phyloP scores from a whole-genome alignment of 2,797 vertebrate genomes.

The Falco naumanni region DNA sequence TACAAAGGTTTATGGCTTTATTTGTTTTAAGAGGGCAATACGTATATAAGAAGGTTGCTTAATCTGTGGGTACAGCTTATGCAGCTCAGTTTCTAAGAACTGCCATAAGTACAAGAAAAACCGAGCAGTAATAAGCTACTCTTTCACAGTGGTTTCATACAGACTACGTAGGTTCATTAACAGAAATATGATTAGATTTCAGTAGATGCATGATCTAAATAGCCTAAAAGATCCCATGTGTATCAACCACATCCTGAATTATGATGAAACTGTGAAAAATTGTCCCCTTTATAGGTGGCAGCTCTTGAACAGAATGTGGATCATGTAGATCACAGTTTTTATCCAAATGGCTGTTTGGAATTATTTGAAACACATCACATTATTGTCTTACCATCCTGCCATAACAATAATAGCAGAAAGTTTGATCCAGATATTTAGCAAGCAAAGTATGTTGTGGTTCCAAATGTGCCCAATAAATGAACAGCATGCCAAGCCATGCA shows the following conservation, averaged over 20 bases:
- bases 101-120: background rate
- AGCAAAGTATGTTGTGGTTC: background rate
- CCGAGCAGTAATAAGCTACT: background rate
- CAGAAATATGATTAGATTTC: background rate
- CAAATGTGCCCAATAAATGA: background rate
- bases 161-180: background rate
- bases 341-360: background rate
- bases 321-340: background rate
- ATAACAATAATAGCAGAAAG: background rate
- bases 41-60: background rate
- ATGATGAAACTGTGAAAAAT: background rate
- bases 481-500: background rate
- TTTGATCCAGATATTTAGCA: conserved; percentile 2
- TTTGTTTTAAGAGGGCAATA: background rate
- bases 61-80: background rate
- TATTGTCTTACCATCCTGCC: background rate
- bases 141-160: background rate
- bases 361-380: background rate
- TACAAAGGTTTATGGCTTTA: background rate
- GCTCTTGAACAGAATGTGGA: background rate
- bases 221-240: background rate
- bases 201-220: background rate
- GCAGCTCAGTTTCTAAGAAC: background rate
- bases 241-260: background rate
- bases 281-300: background rate